Base-by-base conservation (phyloP, 1,140 invertebrate genomes). In the Branchinecta lindahli region DNA sequence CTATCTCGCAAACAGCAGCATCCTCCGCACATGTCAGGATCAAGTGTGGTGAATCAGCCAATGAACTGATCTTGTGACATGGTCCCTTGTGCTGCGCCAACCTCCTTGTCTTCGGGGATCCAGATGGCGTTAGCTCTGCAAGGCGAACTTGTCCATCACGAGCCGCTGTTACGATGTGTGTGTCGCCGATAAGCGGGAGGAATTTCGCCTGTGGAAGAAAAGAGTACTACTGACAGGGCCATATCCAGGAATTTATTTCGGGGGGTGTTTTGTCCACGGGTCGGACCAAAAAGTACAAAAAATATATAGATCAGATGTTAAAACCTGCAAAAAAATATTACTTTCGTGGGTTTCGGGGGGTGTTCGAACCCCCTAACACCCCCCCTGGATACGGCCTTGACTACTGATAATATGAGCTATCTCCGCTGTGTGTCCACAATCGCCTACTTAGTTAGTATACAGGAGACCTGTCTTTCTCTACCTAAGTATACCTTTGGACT, bases 11-110 rank as follows among this genome's bases (percentile, higher is more conserved):
- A 5, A 94, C 86, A 65, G 86, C 79, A 0, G 85, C 89, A 83
- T 96, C 94, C 81, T 96, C 92, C 8, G 92, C 93, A 75, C 86
- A 91, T 73, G 88, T 92, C 9, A 95, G 81, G 69, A 96, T 81
- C 18, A 88, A 80, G 76, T 92, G 85, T 9, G 90, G 89, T 71
- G 86, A 86, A 70, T 89, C 85, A 18, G 83, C 79, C 73, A 87
- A 83, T 70, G 89, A 80, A 70, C 88, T 83, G 73, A 94, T 79
- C 82, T 92, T 93, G 78, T 92, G 89, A 68, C 86, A 87, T 45
- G 90, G 82, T 71, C 85, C 85, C 68, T 80, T 77, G 79, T 94
- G 91, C 21, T 84, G 80, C 18, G 85, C 87, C 68, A 94, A 77
- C 75, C 82, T 85, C 74, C 82, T 81, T 18, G 83, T 84, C 66